phyloP scores from a whole-genome alignment of 2,888 invertebrate genomes.

The Lypha dubia region DNA sequence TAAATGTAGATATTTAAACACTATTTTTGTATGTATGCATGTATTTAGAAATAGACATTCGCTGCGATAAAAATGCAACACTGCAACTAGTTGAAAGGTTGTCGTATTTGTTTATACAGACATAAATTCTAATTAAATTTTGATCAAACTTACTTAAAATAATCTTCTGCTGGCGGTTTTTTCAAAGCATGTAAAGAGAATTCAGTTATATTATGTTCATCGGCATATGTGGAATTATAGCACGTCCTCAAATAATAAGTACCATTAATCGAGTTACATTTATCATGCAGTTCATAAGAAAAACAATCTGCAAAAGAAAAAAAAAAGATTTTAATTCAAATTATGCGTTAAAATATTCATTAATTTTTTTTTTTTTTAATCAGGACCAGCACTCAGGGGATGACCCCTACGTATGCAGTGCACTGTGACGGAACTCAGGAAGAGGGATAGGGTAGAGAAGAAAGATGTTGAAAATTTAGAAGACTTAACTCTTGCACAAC shows the following conservation, averaged over 20 bases:
- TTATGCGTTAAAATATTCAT: background rate
- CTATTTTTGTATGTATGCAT: no score
- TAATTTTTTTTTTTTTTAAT: no score
- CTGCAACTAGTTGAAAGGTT: background rate
- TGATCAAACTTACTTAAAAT: constrained; percentile 85
- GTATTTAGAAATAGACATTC: no score
- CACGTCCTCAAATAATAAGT: constrained; percentile 87
- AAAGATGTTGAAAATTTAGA: no score
- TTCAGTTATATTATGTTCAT: constrained; percentile 85
- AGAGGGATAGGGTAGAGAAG: no score
- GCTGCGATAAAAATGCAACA: no score
- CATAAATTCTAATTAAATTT: background rate
- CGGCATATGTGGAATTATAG: constrained; percentile 85
- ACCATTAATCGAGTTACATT: constrained; percentile 86
- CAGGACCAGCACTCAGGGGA: no score
- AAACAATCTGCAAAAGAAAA: constrained; percentile 85
- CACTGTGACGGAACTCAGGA: no score
- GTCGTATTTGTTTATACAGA: background rate
- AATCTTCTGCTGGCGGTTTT: constrained; percentile 89
- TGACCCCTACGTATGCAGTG: no score
- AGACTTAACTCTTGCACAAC: no score
- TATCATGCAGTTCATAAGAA: constrained; percentile 87
- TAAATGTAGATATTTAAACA: no score
- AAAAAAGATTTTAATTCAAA: background rate
- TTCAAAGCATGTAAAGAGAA: constrained; percentile 85